Conservation (phyloP, 2,888 invertebrate genomes). For the Macrophya annulata region DNA sequence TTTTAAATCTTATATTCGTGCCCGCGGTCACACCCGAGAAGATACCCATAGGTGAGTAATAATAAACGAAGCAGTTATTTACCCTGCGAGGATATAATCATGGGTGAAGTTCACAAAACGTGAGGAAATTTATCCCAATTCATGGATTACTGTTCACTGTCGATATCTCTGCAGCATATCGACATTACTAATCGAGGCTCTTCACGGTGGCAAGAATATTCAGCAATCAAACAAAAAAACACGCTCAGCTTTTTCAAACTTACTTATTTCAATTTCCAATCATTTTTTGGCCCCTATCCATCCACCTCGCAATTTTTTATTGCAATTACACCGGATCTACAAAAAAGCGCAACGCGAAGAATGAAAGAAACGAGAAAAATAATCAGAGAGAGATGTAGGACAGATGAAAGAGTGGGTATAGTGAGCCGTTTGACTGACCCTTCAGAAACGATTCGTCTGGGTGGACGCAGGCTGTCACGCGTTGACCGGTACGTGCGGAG, state of each 20-base stretch:
- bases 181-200: not conserved
- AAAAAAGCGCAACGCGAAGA: not conserved
- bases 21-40: slow-evolving; percentile 69
- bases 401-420: not conserved
- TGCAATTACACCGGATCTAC: not conserved
- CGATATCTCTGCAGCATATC: not conserved
- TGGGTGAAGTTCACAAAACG: not conserved
- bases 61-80: not conserved
- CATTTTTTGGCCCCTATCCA: not conserved
- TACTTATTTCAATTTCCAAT: not conserved
- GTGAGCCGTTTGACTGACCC: slow-evolving; percentile 2
- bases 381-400: not conserved
- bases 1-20: slow-evolving; percentile 65
- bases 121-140: not conserved
- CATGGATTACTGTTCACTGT: not conserved
- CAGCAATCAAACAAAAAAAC: not conserved
- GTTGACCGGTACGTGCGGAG: slow-evolving; percentile 11
- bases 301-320: not conserved
- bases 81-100: not conserved
- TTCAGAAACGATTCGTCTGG: not conserved
- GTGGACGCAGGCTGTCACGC: slow-evolving; percentile 32
- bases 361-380: not conserved
- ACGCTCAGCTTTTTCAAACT: not conserved
- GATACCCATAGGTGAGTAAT: slow-evolving; percentile 73
- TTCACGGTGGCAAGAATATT: not conserved